These are phyloP conservation scores for Meganola albula DNA, from an alignment of 2,888 invertebrate genomes.

Conservation along the genomic window DNA sequence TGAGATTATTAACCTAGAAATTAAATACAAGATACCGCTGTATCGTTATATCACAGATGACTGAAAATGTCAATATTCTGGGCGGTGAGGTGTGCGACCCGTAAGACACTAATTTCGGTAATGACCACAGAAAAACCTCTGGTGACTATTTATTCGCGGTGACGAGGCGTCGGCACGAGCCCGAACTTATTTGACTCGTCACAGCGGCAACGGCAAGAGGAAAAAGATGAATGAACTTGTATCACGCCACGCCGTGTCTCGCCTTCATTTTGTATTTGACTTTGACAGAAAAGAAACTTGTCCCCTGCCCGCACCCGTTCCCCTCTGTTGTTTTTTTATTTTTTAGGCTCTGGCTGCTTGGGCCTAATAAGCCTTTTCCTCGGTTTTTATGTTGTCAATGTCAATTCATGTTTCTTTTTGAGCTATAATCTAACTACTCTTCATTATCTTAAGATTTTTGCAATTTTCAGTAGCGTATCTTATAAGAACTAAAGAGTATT, in stretches of 20 bases:
- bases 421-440: too few species aligned
- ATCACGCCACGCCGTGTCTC: constrained; percentile 44
- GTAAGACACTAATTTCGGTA: constrained; percentile 47
- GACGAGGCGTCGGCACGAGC: constrained; percentile 51
- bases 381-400: too few species aligned
- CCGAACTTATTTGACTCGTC: constrained; percentile 45
- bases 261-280: constrained; percentile 40
- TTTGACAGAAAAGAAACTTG: constrained; percentile 28
- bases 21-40: constrained; percentile 49
- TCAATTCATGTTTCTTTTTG: too few species aligned
- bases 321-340: constrained; percentile 15
- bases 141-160: constrained; percentile 61
- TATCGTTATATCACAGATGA: constrained; percentile 70
- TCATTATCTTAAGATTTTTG: too few species aligned
- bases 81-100: constrained; percentile 51
- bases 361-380: too few species aligned
- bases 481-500: too few species aligned
- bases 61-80: constrained; percentile 57
- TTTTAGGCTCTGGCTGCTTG: too few species aligned
- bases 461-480: too few species aligned
- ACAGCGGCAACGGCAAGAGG: constrained; percentile 42
- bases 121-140: constrained; percentile 51
- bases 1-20: constrained; percentile 64
- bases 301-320: constrained; percentile 11
- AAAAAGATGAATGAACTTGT: constrained; percentile 55